Evolutionary conservation across 2,113 vertebrate species (phyloP).

Genomic region (Pterocles gutturalis): DNA sequence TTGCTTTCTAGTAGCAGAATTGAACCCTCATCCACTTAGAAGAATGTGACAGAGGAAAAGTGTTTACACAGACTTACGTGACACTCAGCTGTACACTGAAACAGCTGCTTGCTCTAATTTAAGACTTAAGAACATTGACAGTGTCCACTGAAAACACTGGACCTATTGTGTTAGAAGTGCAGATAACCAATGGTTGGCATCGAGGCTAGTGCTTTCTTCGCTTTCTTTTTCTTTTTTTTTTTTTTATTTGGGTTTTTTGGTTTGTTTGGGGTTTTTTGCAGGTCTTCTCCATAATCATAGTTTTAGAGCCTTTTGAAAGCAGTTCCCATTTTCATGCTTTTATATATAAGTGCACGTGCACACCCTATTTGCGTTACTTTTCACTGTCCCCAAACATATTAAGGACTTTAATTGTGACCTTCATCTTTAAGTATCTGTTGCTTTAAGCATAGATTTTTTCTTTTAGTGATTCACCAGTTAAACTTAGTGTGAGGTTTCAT

Average conservation of each 20-base stretch:
- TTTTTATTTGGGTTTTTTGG: too few relatives aligned
- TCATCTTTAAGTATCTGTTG: neutral
- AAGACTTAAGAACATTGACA: constrained; percentile 22
- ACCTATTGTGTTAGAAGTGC: constrained; percentile 30
- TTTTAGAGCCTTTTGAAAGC: neutral
- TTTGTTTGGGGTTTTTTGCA: neutral
- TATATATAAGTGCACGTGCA: neutral
- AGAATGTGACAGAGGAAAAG: constrained; percentile 30
- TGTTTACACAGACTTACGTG: constrained; percentile 65
- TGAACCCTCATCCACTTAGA: neutral
- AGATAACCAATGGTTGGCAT: constrained; percentile 7
- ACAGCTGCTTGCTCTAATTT: constrained; percentile 71
- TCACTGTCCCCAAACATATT: neutral
- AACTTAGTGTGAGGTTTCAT: neutral
- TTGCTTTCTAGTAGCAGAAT: neutral
- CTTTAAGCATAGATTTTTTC: neutral
- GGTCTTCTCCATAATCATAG: neutral
- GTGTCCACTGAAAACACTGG: constrained; percentile 40
- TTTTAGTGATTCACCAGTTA: neutral
- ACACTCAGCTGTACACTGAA: constrained; percentile 63
- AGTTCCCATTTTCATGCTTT: neutral
- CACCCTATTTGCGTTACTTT: neutral
- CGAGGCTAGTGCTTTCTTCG: neutral
- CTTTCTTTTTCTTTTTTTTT: neutral
- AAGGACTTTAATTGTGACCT: neutral